phyloP scores from a whole-genome alignment of 2,113 vertebrate genomes.

The Apistogramma diplotaenia region DNA sequence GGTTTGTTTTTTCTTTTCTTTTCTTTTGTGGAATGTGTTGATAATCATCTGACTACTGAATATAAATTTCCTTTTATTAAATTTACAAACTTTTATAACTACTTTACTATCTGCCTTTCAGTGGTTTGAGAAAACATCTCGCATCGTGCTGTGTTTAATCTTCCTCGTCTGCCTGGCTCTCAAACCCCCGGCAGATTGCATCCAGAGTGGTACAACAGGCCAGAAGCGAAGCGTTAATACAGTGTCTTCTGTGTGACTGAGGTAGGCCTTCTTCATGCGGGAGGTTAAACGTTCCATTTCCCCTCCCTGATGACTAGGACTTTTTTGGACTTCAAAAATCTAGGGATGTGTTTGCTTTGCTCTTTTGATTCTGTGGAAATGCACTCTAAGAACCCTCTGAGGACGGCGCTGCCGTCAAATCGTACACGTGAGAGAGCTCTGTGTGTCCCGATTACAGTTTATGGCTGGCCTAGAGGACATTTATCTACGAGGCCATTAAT shows the following conservation, averaged over 20 bases:
- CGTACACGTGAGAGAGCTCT: not conserved
- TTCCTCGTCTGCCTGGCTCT: slow-evolving; percentile 4
- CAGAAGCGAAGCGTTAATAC: not conserved
- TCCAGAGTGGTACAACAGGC: not conserved
- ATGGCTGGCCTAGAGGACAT: not conserved
- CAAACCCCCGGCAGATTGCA: slow-evolving; percentile 8
- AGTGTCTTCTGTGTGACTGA: slow-evolving; percentile 3
- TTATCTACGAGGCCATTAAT: not conserved
- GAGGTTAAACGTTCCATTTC: slow-evolving; percentile 24
- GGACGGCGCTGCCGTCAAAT: slow-evolving; percentile 19
- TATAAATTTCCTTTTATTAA: too few relatives aligned
- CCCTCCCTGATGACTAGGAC: not conserved
- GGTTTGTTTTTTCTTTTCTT: not conserved
- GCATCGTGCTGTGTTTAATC: slow-evolving; percentile 3
- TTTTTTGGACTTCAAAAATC: slow-evolving; percentile 13
- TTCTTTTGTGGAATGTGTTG: not conserved
- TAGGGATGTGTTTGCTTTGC: slow-evolving; percentile 6
- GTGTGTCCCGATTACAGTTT: slow-evolving; percentile 12
- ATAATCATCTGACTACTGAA: not conserved
- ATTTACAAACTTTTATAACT: too few relatives aligned
- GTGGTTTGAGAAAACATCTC: slow-evolving; percentile 64
- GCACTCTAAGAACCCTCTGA: slow-evolving; percentile 9
- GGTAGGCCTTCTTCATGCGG: slow-evolving; percentile 7
- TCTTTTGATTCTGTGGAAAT: slow-evolving; percentile 26
- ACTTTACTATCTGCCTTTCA: slow-evolving; percentile 31